Evolutionary conservation across 2,797 vertebrate species (phyloP), one percentile per base, ranked within the genome.

Genomic region (Parotocinclus haroldoi): DNA sequence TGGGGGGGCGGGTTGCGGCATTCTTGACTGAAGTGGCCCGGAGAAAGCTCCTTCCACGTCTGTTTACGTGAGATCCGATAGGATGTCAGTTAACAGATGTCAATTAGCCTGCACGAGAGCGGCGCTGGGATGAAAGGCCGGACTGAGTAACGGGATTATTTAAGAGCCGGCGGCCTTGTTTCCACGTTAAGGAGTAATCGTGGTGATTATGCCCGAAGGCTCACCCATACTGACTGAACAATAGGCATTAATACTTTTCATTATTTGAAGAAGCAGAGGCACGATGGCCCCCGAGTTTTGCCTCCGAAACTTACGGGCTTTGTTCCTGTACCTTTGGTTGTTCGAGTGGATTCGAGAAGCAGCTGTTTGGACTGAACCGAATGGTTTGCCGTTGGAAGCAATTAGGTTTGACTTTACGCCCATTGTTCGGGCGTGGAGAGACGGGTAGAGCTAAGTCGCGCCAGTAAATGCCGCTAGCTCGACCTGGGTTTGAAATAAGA

Each of bases 51-150:
- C 65, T 64, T 69, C 55, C 11, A 44, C 7, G 45, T 46, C 68
- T 45, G 68, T 70, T 64, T 54, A 64, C 57, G 53, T 55, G 58
- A 61, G 61, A 71, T 69, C 66, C 36, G 69, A 70, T 64, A 70
- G 67, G 50, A 74, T 13, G 69, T 76, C 74, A 73, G 74, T 80
- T 80, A 80, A 74, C 76, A 75, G 78, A 78, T 74, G 74, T 72
- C 76, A 74, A 68, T 78, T 75, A 78, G 69, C 58, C 52, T 19
- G 64, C 37, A 58, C 45, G 18, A 66, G 68, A 63, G 57, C 54
- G 45, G 72, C 56, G 70, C 70, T 42, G 27, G 63, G 66, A 75
- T 71, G 72, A 72, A 75, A 76, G 64, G 59, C 74, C 27, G 68
- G 77, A 75, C 61, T 40, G 73, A 56, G 72, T 76, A 76, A 76